Evolutionary conservation across 30 jellyfish, hydroid and myxozoan species (phyloP), one percentile per base, ranked within the genome.

Genomic region (Morbakka virulenta): DNA sequence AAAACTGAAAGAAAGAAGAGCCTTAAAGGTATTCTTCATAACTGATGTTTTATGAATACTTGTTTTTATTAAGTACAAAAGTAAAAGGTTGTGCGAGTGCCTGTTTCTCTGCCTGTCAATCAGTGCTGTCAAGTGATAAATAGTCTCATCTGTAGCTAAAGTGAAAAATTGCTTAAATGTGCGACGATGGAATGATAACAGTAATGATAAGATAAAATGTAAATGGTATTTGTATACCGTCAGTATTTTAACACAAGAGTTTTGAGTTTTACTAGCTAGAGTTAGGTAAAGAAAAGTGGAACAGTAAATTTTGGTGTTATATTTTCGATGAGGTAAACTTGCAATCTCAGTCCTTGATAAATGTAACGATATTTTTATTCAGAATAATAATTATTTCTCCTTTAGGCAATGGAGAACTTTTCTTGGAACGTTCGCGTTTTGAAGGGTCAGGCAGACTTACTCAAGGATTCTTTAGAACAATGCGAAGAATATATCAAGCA

Each of bases 371-470:
- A 14, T 27, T 1, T 1, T 30, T 68, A 35, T 9, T 68, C 32
- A 11, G 6, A 2, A 13, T 48, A 1, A 24, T 69, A 3, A 17
- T 4, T 31, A 32, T 3, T 69, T 69, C 52, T 41, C 9, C n/a
- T 74, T 22, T 17, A 89, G 97, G 95, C 83, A n/a, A 80, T 82
- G 52, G 97, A 89, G 30, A 83, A 84, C 73, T 89, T 89, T 52
- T 89, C 97, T 0, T 89, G 97, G 97, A 89, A 89, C 62, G 67
- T 89, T 14, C 73, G 93, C 52, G 87, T 89, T 27, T 67, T 89
- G 74, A 73, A 80, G 67, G 97, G 97, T 0, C 97, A 89, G 57
- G 87, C 95, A 14, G 97, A 89, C 28, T 62, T 89, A 3, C 74
- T 89, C 67, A 77, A 89, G 66, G 32, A 95, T 1, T 74, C 97